phyloP scores from a whole-genome alignment of 2,113 vertebrate genomes.

The Cololabis saira region DNA sequence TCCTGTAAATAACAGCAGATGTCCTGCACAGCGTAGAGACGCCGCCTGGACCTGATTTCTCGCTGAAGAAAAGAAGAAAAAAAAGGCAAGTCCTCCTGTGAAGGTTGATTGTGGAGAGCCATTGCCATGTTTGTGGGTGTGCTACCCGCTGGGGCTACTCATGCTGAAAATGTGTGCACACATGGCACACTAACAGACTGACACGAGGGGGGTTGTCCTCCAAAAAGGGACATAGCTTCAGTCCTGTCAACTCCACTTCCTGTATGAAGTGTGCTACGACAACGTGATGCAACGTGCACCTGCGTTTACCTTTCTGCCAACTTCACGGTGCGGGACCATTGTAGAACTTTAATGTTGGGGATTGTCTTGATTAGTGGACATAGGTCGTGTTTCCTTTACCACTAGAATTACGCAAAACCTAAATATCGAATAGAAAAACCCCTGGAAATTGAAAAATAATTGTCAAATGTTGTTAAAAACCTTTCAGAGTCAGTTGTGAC shows the following conservation, averaged over 20 bases:
- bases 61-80: constrained; percentile 2
- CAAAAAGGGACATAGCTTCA: neutral
- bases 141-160: constrained; percentile 42
- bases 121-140: constrained; percentile 41
- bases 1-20: constrained; percentile 41
- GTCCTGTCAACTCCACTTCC: neutral
- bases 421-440: too few species aligned
- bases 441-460: too few species aligned
- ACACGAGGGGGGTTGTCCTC: neutral
- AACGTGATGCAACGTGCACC: too few species aligned
- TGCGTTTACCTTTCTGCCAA: too few species aligned
- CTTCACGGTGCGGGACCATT: too few species aligned
- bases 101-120: neutral
- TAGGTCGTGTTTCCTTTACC: too few species aligned
- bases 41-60: constrained; percentile 10
- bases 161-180: constrained; percentile 54
- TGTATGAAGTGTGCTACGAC: too few species aligned
- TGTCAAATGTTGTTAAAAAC: too few species aligned
- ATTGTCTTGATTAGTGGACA: too few species aligned
- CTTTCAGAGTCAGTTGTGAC: too few species aligned
- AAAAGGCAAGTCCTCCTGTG: constrained; percentile 41
- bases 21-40: constrained; percentile 43
- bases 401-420: too few species aligned
- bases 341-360: too few species aligned
- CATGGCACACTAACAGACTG: constrained; percentile 42